Base-by-base conservation (phyloP, 2,888 invertebrate species). In the Thelaira solivaga region DNA sequence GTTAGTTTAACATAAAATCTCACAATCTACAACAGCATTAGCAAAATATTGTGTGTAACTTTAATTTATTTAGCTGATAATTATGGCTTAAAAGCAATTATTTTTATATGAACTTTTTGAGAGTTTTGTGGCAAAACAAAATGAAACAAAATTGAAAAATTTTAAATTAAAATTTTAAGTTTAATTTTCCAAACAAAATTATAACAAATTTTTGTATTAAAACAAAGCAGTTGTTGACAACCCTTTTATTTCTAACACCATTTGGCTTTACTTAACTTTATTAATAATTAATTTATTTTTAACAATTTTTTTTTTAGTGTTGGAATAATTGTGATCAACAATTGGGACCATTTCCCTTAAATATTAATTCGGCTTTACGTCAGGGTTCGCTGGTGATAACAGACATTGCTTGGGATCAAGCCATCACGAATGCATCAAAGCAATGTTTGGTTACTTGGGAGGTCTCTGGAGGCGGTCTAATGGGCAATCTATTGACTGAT, bases 361-460 rank as follows among this genome's bases (percentile, higher is more conserved):
- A 84, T 79, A 83, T 86, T 55, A 84, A 84, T 78, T 85, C 85
- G 59, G 84, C 85, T 67, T 77, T 84, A 80, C 85, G 85, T 49
- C 83, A 84, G 77, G 86, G 84, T 61, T 85, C 85, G 55, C 80
- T 86, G 39, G 85, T 86, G 76, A 82, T 85, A 77, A 84, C 85
- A 36, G 84, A 84, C 80, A 84, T 86, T 80, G 84, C 83, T 61
- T 86, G 86, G 86, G 85, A 86, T 82, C 85, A 84, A 81, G 84
- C 84, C 55, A 84, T 86, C 75, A 84, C 85, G 80, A 84, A 84
- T 82, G 83, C 85, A 81, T 84, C 86, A 55, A 85, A 85, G 68
- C 86, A 94, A 74, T 95, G 94, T 89, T 90, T 95, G 85, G 94
- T 95, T 62, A 94, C 94, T 78, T 95, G 95, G 95, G 95, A 95